Percentiles rank a stretch among this genome's conserved stretches.
phyloP scores from a whole-genome alignment of 2,113 vertebrate genomes.

The Tauraco erythrolophus region DNA sequence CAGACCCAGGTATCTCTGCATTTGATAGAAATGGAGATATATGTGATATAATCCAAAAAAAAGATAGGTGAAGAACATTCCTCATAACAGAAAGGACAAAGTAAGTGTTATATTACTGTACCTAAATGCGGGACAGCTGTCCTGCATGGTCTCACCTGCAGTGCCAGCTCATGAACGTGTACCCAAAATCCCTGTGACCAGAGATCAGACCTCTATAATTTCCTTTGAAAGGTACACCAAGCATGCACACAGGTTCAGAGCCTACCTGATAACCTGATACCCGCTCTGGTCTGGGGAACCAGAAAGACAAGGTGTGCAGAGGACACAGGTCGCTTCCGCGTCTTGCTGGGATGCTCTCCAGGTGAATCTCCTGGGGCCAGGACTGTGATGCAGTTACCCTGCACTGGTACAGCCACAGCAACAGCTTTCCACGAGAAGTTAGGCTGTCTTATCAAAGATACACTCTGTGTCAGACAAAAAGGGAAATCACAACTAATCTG shows the following conservation, averaged over 20 bases:
- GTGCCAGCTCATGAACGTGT: not conserved
- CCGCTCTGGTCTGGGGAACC: not conserved
- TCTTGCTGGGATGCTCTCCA: not conserved
- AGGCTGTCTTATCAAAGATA: not conserved
- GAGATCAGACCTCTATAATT: not conserved
- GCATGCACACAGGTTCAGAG: not conserved
- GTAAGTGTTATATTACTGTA: not conserved
- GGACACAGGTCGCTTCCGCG: not conserved
- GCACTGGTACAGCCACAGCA: not conserved
- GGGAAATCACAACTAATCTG: not conserved
- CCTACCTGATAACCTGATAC: not conserved
- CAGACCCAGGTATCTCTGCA: not conserved
- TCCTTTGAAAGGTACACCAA: not conserved
- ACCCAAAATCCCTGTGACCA: not conserved
- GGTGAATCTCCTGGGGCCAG: not conserved
- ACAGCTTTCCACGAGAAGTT: not conserved
- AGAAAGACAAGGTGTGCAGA: not conserved
- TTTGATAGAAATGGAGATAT: not conserved
- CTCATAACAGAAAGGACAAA: not conserved
- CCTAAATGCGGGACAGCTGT: not conserved
- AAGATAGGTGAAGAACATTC: not conserved
- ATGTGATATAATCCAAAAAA: not conserved
- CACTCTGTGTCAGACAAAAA: not conserved
- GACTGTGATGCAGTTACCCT: not conserved
- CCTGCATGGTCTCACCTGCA: not conserved